Conservation (phyloP, 1,140 invertebrate genomes). For the Plutomurus gul region DNA sequence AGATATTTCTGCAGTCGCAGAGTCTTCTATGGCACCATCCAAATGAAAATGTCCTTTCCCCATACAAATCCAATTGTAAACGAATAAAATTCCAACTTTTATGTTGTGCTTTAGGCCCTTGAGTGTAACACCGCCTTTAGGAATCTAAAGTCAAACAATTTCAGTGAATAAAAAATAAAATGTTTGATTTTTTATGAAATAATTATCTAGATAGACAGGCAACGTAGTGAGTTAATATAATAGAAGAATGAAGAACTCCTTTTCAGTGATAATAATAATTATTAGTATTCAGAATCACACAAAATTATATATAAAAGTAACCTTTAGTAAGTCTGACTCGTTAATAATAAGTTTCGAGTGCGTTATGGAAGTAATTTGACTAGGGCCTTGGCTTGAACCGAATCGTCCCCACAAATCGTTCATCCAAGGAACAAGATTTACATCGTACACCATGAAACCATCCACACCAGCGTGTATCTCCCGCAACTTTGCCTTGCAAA, state of each 20-base stretch:
- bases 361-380: constrained; percentile 39
- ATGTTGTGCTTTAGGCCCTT: constrained; percentile 69
- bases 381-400: not conserved
- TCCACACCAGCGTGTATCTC: constrained; percentile 69
- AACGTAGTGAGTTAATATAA: too few relatives aligned
- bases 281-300: too few relatives aligned
- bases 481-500: constrained; percentile 62
- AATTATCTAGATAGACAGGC: too few relatives aligned
- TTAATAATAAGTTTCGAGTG: constrained; percentile 2
- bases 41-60: constrained; percentile 71
- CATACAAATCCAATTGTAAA: constrained; percentile 68
- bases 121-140: constrained; percentile 65
- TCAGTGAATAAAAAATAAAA: constrained; percentile 1
- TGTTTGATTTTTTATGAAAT: not conserved
- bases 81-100: constrained; percentile 67
- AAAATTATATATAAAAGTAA: too few relatives aligned
- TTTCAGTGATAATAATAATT: too few relatives aligned
- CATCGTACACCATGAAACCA: constrained; percentile 73
- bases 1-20: constrained; percentile 75
- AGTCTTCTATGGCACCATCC: constrained; percentile 71
- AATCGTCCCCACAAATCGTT: constrained; percentile 62
- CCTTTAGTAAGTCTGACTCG: constrained; percentile 51
- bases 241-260: too few relatives aligned
- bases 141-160: constrained; percentile 59
- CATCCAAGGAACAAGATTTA: constrained; percentile 64